These are phyloP conservation scores for Hipposideros larvatus DNA, from an alignment of 2,797 vertebrate species.

Conservation along the genomic window DNA sequence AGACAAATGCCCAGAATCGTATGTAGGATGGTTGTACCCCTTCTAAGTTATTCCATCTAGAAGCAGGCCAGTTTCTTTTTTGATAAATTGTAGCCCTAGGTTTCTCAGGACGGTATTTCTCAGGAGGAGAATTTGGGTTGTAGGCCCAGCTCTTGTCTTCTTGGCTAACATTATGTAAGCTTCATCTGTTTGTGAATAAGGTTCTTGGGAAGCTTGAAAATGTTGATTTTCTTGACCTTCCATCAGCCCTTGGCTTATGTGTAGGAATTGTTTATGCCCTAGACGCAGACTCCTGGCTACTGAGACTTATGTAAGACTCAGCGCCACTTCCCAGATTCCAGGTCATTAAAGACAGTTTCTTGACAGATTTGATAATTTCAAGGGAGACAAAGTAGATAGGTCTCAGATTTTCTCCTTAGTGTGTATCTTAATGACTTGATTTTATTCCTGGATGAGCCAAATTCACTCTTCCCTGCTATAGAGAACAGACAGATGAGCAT, in stretches of 20 bases:
- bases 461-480: not conserved
- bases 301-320: not conserved
- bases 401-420: slow-evolving; percentile 17
- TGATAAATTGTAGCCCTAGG: not conserved
- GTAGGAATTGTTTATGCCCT: not conserved
- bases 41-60: not conserved
- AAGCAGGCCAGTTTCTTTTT: not conserved
- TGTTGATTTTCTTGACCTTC: not conserved
- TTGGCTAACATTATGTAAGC: not conserved
- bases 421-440: not conserved
- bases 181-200: not conserved
- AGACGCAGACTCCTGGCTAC: not conserved
- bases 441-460: slow-evolving; percentile 7
- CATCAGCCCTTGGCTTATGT: not conserved
- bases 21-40: not conserved
- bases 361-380: not conserved
- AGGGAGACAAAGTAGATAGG: not conserved
- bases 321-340: not conserved
- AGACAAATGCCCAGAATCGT: not conserved
- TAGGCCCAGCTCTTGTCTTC: not conserved
- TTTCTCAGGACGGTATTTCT: slow-evolving; percentile 9
- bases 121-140: not conserved
- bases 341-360: not conserved
- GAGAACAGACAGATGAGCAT: not conserved
- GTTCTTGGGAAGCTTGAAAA: slow-evolving; percentile 17